phyloP scores from a whole-genome alignment of 1,140 invertebrate genomes.

The Habropoda laboriosa region DNA sequence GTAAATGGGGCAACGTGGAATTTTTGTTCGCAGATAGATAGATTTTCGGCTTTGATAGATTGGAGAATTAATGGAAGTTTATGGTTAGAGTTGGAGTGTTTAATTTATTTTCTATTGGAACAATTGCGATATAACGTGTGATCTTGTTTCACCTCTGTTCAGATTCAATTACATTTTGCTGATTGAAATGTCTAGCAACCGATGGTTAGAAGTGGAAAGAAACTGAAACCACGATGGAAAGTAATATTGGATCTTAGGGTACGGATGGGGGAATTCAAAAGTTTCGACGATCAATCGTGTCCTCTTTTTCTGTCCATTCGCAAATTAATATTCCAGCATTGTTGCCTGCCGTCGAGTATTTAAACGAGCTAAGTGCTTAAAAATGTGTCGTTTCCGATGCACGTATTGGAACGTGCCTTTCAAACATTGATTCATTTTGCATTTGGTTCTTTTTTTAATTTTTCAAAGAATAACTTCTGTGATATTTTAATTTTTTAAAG shows the following conservation, averaged over 20 bases:
- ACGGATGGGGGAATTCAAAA: background rate
- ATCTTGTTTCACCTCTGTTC: too few species aligned
- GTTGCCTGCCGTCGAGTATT: too few species aligned
- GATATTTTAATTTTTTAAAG: background rate
- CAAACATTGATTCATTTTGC: background rate
- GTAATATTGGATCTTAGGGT: slow-evolving; percentile 1
- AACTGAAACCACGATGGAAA: background rate
- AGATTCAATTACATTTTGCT: slow-evolving; percentile 2
- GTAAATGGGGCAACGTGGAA: too few species aligned
- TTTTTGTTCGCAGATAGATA: too few species aligned
- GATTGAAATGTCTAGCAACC: background rate
- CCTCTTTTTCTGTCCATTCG: slow-evolving; percentile 9
- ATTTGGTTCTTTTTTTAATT: background rate
- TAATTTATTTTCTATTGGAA: too few species aligned
- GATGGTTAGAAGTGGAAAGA: background rate
- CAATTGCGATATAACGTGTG: too few species aligned
- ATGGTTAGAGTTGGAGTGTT: too few species aligned
- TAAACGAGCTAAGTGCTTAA: background rate
- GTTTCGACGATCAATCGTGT: slow-evolving; percentile 13
- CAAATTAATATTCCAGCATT: slow-evolving; percentile 4
- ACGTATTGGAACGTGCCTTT: background rate
- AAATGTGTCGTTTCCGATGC: slow-evolving; percentile 1
- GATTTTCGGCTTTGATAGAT: too few species aligned
- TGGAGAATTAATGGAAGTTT: too few species aligned
- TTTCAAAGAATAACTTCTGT: too few species aligned